Percentiles rank a stretch among this genome's conserved stretches.
Conservation (phyloP, 2,797 vertebrate species). For the Takifugu rubripes region DNA sequence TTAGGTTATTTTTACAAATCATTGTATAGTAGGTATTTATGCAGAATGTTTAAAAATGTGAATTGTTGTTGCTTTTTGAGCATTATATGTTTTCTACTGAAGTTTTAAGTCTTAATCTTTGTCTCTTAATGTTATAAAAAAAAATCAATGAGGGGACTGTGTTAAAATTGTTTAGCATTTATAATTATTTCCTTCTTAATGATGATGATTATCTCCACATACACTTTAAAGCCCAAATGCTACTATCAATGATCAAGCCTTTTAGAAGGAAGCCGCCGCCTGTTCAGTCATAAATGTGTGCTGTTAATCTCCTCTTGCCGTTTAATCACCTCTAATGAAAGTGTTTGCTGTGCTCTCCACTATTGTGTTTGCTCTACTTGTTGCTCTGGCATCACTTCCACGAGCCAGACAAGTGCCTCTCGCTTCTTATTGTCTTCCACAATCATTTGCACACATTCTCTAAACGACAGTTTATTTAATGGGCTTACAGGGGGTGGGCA, state of each 20-base stretch:
- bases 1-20: too few relatives aligned
- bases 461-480: not conserved
- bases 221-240: constrained; percentile 14
- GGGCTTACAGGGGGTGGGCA: not conserved
- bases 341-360: constrained; percentile 80
- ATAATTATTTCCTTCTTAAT: constrained; percentile 30
- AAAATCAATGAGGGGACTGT: too few relatives aligned
- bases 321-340: constrained; percentile 81
- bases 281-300: constrained; percentile 77
- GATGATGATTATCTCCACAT: too few relatives aligned
- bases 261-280: not conserved
- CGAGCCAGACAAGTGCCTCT: constrained; percentile 39
- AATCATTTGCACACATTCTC: constrained; percentile 20
- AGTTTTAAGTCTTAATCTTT: too few relatives aligned
- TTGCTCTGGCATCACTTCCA: constrained; percentile 65
- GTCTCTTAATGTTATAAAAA: too few relatives aligned
- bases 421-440: constrained; percentile 31
- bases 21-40: too few relatives aligned
- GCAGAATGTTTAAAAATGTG: too few relatives aligned
- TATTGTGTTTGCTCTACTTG: constrained; percentile 74
- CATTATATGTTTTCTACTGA: too few relatives aligned
- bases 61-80: too few relatives aligned
- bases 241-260: constrained; percentile 57
- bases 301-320: constrained; percentile 73
- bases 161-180: too few relatives aligned